A percentile compares a stretch with the other conserved stretches of the same genome.
These are phyloP conservation scores for Patella depressa DNA, from an alignment of 2,888 invertebrate species.

Conservation along the genomic window DNA sequence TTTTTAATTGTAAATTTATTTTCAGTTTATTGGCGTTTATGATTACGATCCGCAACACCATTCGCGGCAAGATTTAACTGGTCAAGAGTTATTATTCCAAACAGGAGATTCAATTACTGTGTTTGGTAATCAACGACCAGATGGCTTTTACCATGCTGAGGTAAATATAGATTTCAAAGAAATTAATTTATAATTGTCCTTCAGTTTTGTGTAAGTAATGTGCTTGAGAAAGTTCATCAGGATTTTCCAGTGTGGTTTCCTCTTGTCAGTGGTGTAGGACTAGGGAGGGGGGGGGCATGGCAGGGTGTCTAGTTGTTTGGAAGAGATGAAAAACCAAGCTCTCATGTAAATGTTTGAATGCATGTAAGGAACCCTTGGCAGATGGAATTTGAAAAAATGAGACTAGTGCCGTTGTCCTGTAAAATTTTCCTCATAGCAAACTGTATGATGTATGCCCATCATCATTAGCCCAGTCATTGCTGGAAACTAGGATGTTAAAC, in stretches of 20 bases:
- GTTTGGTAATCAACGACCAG: conserved; percentile 62
- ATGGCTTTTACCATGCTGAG: conserved; percentile 67
- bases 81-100: conserved; percentile 60
- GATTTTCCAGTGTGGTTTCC: neutral
- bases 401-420: no score
- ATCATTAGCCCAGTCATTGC: no score
- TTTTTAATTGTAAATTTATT: neutral
- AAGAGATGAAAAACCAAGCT: no score
- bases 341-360: no score
- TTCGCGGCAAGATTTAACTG: conserved; percentile 59
- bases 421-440: no score
- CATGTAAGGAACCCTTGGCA: no score
- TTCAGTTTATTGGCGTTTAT: conserved; percentile 67
- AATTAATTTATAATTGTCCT: neutral
- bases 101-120: conserved; percentile 66
- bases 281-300: no score
- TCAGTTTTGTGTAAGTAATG: neutral
- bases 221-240: neutral
- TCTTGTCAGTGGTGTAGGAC: no score
- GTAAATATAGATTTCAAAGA: conserved; percentile 35
- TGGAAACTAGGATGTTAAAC: no score
- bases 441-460: no score
- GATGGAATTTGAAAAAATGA: no score
- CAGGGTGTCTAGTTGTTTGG: no score
- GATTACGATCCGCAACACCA: conserved; percentile 66